A percentile compares a stretch with the other conserved stretches of the same genome.
Evolutionary conservation across 2,113 vertebrate genomes (phyloP).

Genomic region (Cyrtonyx montezumae): DNA sequence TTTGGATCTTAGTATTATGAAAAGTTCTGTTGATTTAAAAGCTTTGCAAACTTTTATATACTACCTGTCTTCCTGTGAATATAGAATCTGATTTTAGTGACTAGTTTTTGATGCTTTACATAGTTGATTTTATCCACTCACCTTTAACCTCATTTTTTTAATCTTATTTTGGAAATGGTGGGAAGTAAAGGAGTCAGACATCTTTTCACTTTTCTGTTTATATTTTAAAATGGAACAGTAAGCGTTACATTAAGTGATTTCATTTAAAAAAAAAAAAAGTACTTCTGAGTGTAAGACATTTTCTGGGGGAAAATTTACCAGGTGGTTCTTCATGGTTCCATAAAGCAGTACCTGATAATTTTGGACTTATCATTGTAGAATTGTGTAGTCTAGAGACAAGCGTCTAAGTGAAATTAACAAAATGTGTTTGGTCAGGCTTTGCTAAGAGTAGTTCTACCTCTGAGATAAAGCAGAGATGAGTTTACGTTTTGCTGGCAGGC

Average conservation of each 20-base stretch:
- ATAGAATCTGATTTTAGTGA: not conserved
- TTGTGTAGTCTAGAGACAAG: no score
- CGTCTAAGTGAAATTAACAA: not conserved
- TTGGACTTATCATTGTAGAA: no score
- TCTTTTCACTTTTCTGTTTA: not conserved
- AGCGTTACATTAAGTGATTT: not conserved
- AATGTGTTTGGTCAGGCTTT: not conserved
- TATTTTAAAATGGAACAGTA: not conserved
- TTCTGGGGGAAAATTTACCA: not conserved
- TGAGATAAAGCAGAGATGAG: not conserved
- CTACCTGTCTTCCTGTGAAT: not conserved
- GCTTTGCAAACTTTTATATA: not conserved
- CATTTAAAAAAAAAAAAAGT: not conserved
- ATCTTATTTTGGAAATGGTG: not conserved
- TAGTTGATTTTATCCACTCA: not conserved
- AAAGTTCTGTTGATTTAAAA: not conserved
- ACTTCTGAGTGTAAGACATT: not conserved
- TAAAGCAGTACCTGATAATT: not conserved
- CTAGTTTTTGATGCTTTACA: not conserved
- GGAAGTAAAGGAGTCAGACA: not conserved
- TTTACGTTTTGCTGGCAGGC: not conserved
- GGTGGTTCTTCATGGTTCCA: not conserved
- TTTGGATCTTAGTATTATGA: not conserved
- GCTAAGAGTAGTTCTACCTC: not conserved
- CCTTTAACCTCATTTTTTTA: not conserved